Percentiles rank a stretch among this genome's conserved stretches.
Conservation (phyloP, 2,113 vertebrate genomes). For the Fukomys damarensis region DNA sequence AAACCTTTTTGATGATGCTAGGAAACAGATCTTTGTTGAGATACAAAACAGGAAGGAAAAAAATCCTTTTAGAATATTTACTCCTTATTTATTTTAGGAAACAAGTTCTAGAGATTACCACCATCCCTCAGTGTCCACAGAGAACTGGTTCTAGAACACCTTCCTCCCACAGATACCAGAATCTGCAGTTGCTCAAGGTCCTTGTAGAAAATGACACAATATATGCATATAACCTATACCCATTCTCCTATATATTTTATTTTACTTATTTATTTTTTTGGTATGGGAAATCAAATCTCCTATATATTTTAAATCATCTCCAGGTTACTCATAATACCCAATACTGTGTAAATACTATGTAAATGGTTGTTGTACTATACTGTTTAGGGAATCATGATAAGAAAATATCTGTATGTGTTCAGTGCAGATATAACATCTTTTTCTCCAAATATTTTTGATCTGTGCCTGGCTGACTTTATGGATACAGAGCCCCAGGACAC, state of each 20-base stretch:
- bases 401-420: background rate
- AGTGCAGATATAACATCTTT: background rate
- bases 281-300: too few relatives aligned
- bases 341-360: background rate
- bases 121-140: background rate
- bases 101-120: background rate
- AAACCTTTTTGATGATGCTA: slow-evolving; percentile 19
- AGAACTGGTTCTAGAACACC: background rate
- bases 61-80: slow-evolving; percentile 12
- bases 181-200: background rate
- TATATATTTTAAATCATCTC: background rate
- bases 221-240: background rate
- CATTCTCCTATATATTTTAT: too few relatives aligned
- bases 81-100: slow-evolving; percentile 31
- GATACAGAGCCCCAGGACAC: background rate
- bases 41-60: background rate
- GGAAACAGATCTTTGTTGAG: slow-evolving; percentile 41
- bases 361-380: background rate
- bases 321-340: background rate
- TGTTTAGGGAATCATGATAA: background rate
- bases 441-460: background rate
- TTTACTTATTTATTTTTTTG: too few relatives aligned
- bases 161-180: background rate
- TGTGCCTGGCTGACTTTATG: background rate
- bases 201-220: background rate